Conservation (phyloP, 1,140 invertebrate genomes). For the Berghia stephanieae region DNA sequence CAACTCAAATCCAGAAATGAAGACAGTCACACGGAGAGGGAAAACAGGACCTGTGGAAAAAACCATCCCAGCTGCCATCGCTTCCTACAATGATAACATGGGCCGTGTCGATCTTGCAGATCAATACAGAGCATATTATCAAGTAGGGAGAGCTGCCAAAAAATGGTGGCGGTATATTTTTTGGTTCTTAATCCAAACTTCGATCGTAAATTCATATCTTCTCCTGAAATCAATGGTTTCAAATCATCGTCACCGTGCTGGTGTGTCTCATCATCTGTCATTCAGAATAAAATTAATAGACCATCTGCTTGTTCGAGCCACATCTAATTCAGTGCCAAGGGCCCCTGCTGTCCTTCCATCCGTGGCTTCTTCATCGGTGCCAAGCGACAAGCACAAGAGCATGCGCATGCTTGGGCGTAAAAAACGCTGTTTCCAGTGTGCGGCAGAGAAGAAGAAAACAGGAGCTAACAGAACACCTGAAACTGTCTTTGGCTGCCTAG, state of each 20-base stretch:
- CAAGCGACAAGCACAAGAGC: background rate
- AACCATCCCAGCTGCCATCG: background rate
- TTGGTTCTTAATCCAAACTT: no score
- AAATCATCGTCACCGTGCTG: no score
- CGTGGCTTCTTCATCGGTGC: no score
- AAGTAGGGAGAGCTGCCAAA: background rate
- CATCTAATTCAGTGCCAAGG: no score
- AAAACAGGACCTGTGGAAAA: background rate
- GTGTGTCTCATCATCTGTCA: no score
- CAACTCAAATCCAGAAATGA: background rate
- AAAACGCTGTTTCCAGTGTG: background rate
- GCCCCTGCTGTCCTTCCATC: no score
- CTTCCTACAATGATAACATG: slow-evolving; percentile 1
- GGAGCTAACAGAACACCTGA: background rate
- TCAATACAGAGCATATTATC: slow-evolving; percentile 1
- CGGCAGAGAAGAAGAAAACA: background rate
- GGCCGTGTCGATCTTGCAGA: background rate
- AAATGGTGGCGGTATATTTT: slow-evolving; percentile 9
- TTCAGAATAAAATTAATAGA: no score
- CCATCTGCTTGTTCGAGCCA: no score
- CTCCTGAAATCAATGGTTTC: slow-evolving; percentile 1
- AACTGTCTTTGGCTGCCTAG: background rate
- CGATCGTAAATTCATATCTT: slow-evolving; percentile 14
- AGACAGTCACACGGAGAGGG: background rate
- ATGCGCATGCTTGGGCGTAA: background rate